These are phyloP conservation scores for Recurvirostra avosetta DNA, from an alignment of 2,113 vertebrate genomes.

Conservation along the genomic window DNA sequence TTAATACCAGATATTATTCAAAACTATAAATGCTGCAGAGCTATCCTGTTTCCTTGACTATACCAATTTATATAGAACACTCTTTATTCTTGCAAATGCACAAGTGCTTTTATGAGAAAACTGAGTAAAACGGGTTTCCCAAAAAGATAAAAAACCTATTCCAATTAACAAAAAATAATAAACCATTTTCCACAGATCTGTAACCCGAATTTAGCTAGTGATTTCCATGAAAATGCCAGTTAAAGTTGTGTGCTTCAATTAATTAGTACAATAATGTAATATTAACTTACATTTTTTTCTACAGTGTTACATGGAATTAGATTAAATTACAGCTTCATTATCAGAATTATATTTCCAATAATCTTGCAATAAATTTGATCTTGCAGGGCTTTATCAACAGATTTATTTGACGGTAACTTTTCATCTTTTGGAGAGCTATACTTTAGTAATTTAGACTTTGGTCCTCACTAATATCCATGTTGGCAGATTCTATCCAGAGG, in stretches of 20 bases:
- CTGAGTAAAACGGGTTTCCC: not conserved
- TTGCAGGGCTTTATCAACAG: not conserved
- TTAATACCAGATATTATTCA: not conserved
- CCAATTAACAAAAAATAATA: not conserved
- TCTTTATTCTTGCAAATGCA: not conserved
- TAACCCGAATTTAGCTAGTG: not conserved
- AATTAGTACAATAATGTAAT: not conserved
- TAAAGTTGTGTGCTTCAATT: not conserved
- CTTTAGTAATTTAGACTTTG: not conserved
- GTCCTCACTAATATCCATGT: not conserved
- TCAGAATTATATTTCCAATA: not conserved
- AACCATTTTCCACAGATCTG: not conserved
- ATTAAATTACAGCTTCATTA: not conserved
- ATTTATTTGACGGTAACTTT: not conserved
- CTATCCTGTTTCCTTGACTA: not conserved
- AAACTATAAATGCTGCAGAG: not conserved
- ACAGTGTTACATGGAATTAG: not conserved
- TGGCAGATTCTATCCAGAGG: not conserved
- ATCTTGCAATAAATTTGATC: not conserved
- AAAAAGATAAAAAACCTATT: not conserved
- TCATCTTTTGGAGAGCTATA: not conserved
- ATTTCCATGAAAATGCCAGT: not conserved
- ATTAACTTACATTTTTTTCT: not conserved
- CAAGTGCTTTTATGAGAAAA: not conserved
- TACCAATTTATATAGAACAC: not conserved